Evolutionary conservation across 37 sponge, comb jelly and placozoan genomes (phyloP).

Genomic region (Sycon ciliatum): DNA sequence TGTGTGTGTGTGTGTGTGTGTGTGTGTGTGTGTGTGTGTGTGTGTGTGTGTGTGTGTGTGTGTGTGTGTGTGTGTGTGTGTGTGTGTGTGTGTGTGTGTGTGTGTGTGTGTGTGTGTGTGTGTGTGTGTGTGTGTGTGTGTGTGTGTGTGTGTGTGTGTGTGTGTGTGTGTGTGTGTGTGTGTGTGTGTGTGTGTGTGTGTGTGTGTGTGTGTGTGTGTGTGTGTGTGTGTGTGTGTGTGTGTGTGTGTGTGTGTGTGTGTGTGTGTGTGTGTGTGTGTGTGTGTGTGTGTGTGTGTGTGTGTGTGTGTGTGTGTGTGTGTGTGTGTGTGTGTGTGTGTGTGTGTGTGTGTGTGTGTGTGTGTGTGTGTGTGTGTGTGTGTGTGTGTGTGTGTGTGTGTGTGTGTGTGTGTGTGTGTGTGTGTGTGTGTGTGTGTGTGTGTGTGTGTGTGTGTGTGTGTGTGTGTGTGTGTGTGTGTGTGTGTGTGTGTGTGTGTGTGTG

Average conservation of each 20-base stretch:
- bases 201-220: slow-evolving; percentile 5
- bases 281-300: slow-evolving; percentile 5
- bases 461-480: slow-evolving; percentile 5
- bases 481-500: slow-evolving; percentile 5
- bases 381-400: slow-evolving; percentile 5
- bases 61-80: slow-evolving; percentile 24
- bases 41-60: slow-evolving; percentile 24
- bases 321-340: slow-evolving; percentile 5
- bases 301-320: slow-evolving; percentile 5
- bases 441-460: slow-evolving; percentile 5
- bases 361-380: slow-evolving; percentile 5
- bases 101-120: slow-evolving; percentile 24
- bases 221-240: slow-evolving; percentile 5
- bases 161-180: slow-evolving; percentile 5
- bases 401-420: slow-evolving; percentile 5
- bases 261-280: slow-evolving; percentile 5
- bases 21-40: slow-evolving; percentile 24
- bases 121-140: slow-evolving; percentile 24
- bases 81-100: slow-evolving; percentile 24
- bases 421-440: slow-evolving; percentile 5
- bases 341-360: slow-evolving; percentile 5
- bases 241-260: slow-evolving; percentile 5
- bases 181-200: slow-evolving; percentile 5
- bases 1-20: slow-evolving; percentile 24
- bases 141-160: slow-evolving; percentile 5